These are phyloP conservation scores for Melieria crassipennis DNA, from an alignment of 2,888 invertebrate genomes.

Conservation along the genomic window DNA sequence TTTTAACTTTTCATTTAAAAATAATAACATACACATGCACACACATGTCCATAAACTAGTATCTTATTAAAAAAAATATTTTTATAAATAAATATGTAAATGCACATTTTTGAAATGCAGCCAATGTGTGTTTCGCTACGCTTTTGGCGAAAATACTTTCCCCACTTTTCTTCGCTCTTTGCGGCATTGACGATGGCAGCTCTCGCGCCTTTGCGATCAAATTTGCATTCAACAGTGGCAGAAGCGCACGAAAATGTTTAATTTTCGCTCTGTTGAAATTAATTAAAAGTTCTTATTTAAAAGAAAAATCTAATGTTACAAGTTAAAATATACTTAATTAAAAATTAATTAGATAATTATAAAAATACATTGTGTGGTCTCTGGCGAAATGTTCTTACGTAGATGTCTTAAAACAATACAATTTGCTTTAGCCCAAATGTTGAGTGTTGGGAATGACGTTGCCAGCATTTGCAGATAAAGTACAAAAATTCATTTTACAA, in stretches of 20 bases:
- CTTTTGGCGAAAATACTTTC: neutral
- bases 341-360: constrained; percentile 15
- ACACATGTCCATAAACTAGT: neutral
- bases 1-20: too few relatives aligned
- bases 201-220: neutral
- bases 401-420: too few relatives aligned
- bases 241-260: constrained; percentile 43
- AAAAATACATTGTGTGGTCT: neutral
- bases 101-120: constrained; percentile 4
- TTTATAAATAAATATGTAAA: neutral
- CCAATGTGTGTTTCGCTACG: neutral
- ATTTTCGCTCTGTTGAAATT: constrained; percentile 62
- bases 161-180: neutral
- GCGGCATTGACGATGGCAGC: too few relatives aligned
- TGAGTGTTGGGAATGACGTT: too few relatives aligned
- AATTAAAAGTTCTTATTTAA: constrained; percentile 59
- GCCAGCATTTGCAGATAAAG: too few relatives aligned
- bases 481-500: too few relatives aligned
- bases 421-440: too few relatives aligned
- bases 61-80: constrained; percentile 7
- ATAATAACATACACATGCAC: too few relatives aligned
- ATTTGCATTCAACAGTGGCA: neutral
- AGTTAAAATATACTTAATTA: constrained; percentile 53
- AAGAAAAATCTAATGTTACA: constrained; percentile 49
- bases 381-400: too few relatives aligned